Evolutionary conservation across 2,888 invertebrate species (phyloP), one percentile per base, ranked within the genome.

Genomic region (Prosapia bicincta): DNA sequence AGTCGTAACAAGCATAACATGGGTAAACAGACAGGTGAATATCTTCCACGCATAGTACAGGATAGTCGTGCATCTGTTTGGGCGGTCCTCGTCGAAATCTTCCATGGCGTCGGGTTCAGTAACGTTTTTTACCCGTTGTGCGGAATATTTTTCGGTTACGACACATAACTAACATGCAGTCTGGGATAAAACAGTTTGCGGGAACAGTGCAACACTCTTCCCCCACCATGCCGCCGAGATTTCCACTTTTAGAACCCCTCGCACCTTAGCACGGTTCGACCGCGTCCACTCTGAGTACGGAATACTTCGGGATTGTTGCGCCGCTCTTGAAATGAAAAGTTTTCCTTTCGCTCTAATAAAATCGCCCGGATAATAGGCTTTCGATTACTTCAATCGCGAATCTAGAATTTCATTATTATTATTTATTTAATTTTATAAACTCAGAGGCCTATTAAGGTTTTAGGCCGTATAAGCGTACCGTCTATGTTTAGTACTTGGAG

Each of bases 21-120:
- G 96, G 0, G 95, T 94, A 83, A 96, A 93, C 81, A 96, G 88
- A 85, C 95, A 96, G 74, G 94, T 93, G 83, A 93, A 90, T 67
- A 94, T 89, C 85, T 92, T 92, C 91, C 94, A 93, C 67, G 91
- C 89, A 85, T 91, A 92, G 84, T 89, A 89, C 80, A 91, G 84
- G 81, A 91, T 88, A 84, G 89, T 86, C 15, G 86, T 83, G 81
- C 88, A 88, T 74, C 85, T 84, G 78, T 85, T 86, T 5, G 86
- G 85, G 72, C 80, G 77, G 79, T 80, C 83, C 83, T 66, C 83
- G 71, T 84, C 83, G 20, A 54, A 54, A 9, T 54, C 54, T 20
- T 54, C 54, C 54, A 54, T 54, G n/a, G 54, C 20, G 6, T 30
- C n/a, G n/a, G n/a, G n/a, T n/a, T n/a, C n/a, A n/a, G n/a, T n/a